phyloP scores from a whole-genome alignment of 2,797 vertebrate species.

The Lerista edwardsae region DNA sequence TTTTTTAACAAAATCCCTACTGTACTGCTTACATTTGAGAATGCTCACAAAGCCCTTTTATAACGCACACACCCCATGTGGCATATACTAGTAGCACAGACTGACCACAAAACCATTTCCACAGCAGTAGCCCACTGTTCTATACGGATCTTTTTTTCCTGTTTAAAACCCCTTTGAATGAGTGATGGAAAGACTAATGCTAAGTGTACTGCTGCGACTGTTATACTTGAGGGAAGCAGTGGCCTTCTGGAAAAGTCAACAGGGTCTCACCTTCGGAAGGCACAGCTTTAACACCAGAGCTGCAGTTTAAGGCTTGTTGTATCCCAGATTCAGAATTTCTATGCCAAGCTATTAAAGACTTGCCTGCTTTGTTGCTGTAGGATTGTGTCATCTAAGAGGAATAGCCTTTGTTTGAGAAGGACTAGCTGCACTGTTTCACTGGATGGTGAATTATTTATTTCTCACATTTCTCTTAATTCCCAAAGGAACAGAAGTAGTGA shows the following conservation, averaged over 20 bases:
- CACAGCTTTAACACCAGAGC: background rate
- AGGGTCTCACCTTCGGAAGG: background rate
- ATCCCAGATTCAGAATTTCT: background rate
- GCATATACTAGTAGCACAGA: too few relatives aligned
- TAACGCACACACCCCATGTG: too few relatives aligned
- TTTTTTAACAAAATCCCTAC: background rate
- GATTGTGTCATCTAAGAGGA: background rate
- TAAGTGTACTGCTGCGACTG: too few relatives aligned
- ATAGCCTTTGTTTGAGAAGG: background rate
- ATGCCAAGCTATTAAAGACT: background rate
- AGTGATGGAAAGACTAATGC: too few relatives aligned
- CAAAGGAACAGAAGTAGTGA: background rate
- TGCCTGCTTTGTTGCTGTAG: background rate
- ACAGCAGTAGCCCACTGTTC: too few relatives aligned
- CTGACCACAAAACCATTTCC: too few relatives aligned
- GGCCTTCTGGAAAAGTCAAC: background rate
- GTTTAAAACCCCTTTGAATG: too few relatives aligned
- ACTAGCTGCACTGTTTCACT: background rate
- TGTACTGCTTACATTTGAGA: background rate
- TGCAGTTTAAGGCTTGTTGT: background rate
- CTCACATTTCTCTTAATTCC: background rate
- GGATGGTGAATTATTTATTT: background rate
- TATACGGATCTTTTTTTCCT: too few relatives aligned
- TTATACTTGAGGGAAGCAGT: too few relatives aligned
- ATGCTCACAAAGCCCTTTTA: background rate